A percentile compares a stretch with the other conserved stretches of the same genome.
phyloP scores from a whole-genome alignment of 2,888 invertebrate species.

The Brenthis ino region DNA sequence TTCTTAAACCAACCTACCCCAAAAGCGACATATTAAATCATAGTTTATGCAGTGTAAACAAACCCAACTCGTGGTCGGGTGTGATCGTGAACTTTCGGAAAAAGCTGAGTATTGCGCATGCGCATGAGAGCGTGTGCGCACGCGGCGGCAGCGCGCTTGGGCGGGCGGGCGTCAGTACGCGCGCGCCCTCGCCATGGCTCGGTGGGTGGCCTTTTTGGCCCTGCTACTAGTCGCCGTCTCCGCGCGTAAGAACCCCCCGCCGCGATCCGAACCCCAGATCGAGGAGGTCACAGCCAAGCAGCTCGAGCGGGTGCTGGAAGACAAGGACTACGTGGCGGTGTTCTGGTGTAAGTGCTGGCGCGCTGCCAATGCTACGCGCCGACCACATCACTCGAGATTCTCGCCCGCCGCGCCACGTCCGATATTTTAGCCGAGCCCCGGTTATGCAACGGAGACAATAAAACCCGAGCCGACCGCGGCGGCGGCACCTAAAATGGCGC shows the following conservation, averaged over 20 bases:
- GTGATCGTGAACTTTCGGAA: constrained; percentile 45
- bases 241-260: constrained; percentile 73
- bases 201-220: constrained; percentile 77
- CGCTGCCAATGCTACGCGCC: constrained; percentile 53
- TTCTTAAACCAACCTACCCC: constrained; percentile 18
- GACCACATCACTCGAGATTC: constrained; percentile 54
- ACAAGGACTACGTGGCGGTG: constrained; percentile 97
- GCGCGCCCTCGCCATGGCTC: constrained; percentile 80
- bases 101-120: constrained; percentile 33
- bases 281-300: constrained; percentile 97
- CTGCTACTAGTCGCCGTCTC: constrained; percentile 80
- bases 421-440: constrained; percentile 67
- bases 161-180: constrained; percentile 67
- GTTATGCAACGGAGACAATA: constrained; percentile 81
- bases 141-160: constrained; percentile 49
- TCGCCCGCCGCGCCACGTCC: constrained; percentile 57
- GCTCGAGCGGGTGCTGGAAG: constrained; percentile 93
- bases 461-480: constrained; percentile 76
- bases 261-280: constrained; percentile 87
- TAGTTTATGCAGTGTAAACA: constrained; percentile 40
- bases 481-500: constrained; percentile 79
- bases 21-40: constrained; percentile 19
- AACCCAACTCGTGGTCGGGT: constrained; percentile 27
- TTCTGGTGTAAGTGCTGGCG: constrained; percentile 93
- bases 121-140: constrained; percentile 46